Base-by-base conservation (phyloP, 2,113 vertebrate genomes). In the Ciconia maguari region DNA sequence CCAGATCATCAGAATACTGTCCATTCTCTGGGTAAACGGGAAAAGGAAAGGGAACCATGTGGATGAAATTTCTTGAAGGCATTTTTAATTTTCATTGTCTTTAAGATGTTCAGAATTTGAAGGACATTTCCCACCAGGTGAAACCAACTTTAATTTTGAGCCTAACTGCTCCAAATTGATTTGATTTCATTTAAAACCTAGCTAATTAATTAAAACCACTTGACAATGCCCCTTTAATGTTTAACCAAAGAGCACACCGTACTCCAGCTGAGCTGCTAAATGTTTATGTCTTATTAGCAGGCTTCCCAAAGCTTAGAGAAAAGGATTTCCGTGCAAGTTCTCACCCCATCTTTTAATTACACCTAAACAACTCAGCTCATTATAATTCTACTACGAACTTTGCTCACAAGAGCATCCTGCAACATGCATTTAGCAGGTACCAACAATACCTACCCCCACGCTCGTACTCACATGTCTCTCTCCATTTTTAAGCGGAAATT, bases 171-270 rank as follows among this genome's bases (percentile, higher is more conserved):
- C 87, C 81, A 96, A 94, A 93, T 76, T 87, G 57, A 83, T 82
- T 93, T 75, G 24, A 94, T 96, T 96, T 96, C 18, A 89, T 92
- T 92, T 93, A 76, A 91, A 95, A 89, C 74, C 61, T 17, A 93
- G 66, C 61, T 91, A 94, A 96, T 96, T 96, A 94, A 94, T 96
- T 94, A 95, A 93, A 95, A 48, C 44, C 65, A 80, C 89, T 94
- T 48, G 3, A 93, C 77, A 85, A 84, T 94, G 86, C 44, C 70
- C 77, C 87, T 92, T 94, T 94, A 95, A 94, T 80, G 74, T 94
- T 94, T 89, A 96, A 94, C 93, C 70, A 83, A 96, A 82, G 74
- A 97, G 70, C 65, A 83, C 34, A 79, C 34, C 3, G 2, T 94
- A 68, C 49, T 96, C 94, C 95, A 96, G 81, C 93, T 94, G 95